phyloP scores from a whole-genome alignment of 2,888 invertebrate species.

The Hyposoter dolosus region DNA sequence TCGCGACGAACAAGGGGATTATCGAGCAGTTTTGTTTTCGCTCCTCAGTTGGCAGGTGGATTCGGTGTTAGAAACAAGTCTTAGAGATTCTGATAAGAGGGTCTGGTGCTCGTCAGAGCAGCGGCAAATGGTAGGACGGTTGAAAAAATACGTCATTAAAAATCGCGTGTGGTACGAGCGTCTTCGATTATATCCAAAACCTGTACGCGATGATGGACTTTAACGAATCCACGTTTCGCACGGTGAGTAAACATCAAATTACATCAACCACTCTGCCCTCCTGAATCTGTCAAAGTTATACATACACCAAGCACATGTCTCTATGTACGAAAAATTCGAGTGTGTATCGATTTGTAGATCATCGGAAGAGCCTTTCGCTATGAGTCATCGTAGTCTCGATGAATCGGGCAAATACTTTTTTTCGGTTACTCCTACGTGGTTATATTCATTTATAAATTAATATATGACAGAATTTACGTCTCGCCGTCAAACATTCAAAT shows the following conservation, averaged over 20 bases:
- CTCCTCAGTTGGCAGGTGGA: constrained; percentile 50
- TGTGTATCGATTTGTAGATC: constrained; percentile 7
- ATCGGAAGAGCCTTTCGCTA: background rate
- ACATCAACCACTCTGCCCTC: background rate
- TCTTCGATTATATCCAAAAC: constrained; percentile 56
- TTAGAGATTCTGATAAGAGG: constrained; percentile 29
- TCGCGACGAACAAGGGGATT: constrained; percentile 50
- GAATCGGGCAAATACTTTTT: background rate
- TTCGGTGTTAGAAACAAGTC: constrained; percentile 37
- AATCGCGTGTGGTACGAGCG: constrained; percentile 68
- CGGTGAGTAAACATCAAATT: constrained; percentile 56
- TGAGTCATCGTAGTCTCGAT: constrained; percentile 24
- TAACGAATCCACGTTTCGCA: constrained; percentile 37
- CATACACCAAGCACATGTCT: background rate
- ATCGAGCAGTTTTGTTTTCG: constrained; percentile 13
- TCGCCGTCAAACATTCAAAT: background rate
- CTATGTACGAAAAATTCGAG: background rate
- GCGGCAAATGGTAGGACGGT: constrained; percentile 67
- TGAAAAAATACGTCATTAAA: constrained; percentile 60
- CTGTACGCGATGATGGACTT: constrained; percentile 63
- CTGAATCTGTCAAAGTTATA: constrained; percentile 28
- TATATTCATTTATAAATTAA: background rate
- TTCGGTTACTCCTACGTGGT: background rate
- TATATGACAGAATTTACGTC: background rate
- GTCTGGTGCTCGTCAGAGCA: constrained; percentile 49